These are phyloP conservation scores for Noctua comes DNA, from an alignment of 2,888 invertebrate species.

Conservation along the genomic window DNA sequence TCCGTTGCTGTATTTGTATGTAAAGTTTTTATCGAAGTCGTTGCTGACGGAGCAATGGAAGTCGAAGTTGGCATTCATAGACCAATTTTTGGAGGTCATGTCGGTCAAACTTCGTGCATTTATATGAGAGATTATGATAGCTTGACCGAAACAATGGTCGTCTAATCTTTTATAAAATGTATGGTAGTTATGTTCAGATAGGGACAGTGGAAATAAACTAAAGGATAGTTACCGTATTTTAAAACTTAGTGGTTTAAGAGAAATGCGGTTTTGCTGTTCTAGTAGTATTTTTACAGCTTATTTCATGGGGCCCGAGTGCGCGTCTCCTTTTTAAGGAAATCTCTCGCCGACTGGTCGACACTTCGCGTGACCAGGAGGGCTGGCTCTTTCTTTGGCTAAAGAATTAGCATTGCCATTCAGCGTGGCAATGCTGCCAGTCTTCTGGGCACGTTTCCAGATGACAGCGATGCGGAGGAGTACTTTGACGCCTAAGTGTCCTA, in stretches of 20 bases:
- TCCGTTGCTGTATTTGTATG: background rate
- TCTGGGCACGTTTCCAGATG: too few species aligned
- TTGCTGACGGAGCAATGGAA: constrained; percentile 3
- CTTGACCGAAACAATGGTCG: constrained; percentile 20
- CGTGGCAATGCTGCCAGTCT: too few species aligned
- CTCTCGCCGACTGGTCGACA: too few species aligned
- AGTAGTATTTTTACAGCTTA: background rate
- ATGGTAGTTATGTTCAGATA: constrained; percentile 10
- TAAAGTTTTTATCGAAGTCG: background rate
- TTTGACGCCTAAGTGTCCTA: too few species aligned
- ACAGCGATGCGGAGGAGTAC: too few species aligned
- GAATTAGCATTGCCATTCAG: too few species aligned
- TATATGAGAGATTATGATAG: constrained; percentile 26
- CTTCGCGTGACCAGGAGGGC: too few species aligned
- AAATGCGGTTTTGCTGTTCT: background rate
- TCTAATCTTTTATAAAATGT: constrained; percentile 13
- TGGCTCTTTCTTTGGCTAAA: too few species aligned
- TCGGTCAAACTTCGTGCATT: constrained; percentile 20
- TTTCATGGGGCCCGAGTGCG: too few species aligned
- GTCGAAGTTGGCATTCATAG: background rate
- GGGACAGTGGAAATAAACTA: constrained; percentile 1
- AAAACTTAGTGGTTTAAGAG: background rate
- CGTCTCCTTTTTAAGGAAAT: too few species aligned
- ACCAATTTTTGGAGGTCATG: constrained; percentile 2
- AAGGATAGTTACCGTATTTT: background rate